Conservation (phyloP, 2,888 invertebrate genomes). For the Graphium colonna region DNA sequence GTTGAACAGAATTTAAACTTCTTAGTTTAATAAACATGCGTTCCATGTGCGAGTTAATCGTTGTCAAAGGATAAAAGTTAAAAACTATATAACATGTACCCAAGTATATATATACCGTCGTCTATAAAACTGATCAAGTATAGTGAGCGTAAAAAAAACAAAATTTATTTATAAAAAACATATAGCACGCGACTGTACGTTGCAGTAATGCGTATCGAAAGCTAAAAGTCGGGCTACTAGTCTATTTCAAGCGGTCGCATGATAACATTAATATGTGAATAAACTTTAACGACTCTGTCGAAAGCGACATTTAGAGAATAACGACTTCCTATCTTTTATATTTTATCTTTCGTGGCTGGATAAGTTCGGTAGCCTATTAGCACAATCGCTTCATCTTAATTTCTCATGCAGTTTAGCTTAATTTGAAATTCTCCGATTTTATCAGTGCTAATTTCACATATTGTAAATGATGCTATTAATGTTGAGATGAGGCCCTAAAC, state of each 20-base stretch:
- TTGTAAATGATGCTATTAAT: no score
- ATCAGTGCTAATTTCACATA: no score
- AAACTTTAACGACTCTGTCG: constrained; percentile 14
- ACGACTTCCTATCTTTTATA: not conserved
- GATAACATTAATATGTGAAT: constrained; percentile 17
- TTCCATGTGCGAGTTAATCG: no score
- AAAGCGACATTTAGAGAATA: constrained; percentile 6
- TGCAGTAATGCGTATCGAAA: constrained; percentile 16
- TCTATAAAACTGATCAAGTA: no score
- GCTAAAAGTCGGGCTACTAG: constrained; percentile 16
- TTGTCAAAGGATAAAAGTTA: no score
- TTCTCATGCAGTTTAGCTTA: not conserved
- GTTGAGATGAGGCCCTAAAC: no score
- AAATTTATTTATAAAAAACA: not conserved
- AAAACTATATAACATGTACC: no score
- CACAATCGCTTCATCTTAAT: not conserved
- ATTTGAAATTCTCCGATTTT: not conserved
- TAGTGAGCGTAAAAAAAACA: not conserved
- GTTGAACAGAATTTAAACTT: not conserved
- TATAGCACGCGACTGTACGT: not conserved
- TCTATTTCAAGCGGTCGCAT: constrained; percentile 14
- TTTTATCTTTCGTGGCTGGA: not conserved
- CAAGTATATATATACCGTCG: no score
- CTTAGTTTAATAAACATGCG: not conserved
- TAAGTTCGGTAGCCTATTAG: no score